Base-by-base conservation (phyloP, 2,113 vertebrate species). In the Tonatia bakeri region DNA sequence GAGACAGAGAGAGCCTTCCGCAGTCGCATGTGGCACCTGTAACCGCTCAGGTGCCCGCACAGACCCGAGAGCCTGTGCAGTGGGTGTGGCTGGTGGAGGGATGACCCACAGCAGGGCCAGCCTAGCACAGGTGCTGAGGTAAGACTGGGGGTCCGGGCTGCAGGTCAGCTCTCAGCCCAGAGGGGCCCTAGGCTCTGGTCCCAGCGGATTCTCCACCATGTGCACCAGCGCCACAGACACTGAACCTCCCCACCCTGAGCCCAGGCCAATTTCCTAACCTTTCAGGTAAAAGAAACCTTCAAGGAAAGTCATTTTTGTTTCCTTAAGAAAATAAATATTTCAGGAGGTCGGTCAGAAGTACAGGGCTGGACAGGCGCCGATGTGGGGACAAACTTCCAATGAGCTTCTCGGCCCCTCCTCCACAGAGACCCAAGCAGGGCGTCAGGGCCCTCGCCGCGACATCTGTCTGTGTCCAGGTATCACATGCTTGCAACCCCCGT, bases 291-390 rank as follows among this genome's bases (percentile, higher is more conserved):
- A 96, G 45, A 75, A 93, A 94, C 1, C 94, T 11, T 77, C 94
- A 95, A 36, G 56, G 0, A 65, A 91, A 96, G 70, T 0, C 83
- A 79, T 93, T 97, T 94, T 93, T 92, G 52, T 96, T 97, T 98
- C 82, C 76, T 97, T 96, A 97, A 87, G 76, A 97, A 97, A 98
- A 97, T 97, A 97, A 97, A 93, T 97, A 98, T 96, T 94, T 80
- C 13, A 72, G 31, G 89, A 92, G 67, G 56, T 84, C 81, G 94
- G 87, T 47, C 26, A 3, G 20, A 76, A 94, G 67, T 13, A 65
- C 14, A 75, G 38, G 38, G 33, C n/a, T 36, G 26, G 67, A 36
- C 14, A 52, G 36, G 59, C 54, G 9, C 22, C 9, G 73, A 47
- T 50, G 24, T 1, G 31, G 59, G 73, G 43, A 13, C 54, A 83